phyloP scores from a whole-genome alignment of 2,797 vertebrate species.

The Macropus fuliginosus region DNA sequence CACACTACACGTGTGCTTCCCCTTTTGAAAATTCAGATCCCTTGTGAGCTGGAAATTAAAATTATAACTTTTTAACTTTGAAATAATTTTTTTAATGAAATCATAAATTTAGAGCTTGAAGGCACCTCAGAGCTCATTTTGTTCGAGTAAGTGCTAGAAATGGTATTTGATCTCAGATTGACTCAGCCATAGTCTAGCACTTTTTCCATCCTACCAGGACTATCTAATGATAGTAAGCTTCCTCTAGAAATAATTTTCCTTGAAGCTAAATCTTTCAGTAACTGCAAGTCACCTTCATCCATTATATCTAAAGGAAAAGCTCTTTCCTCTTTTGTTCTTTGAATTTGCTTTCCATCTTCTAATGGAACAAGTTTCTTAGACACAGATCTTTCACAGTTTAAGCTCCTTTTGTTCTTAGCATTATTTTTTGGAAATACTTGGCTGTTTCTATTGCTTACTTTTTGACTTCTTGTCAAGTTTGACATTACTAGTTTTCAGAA shows the following conservation, averaged over 20 bases:
- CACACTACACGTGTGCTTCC: background rate
- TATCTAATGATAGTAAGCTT: background rate
- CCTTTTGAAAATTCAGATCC: background rate
- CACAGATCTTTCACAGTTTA: conserved; percentile 88
- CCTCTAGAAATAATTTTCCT: conserved; percentile 63
- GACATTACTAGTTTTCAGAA: conserved; percentile 95
- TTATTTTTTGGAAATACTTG: conserved; percentile 92
- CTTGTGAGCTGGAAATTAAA: background rate
- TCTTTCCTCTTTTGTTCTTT: conserved; percentile 90
- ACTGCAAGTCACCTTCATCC: conserved; percentile 93
- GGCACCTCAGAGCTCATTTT: background rate
- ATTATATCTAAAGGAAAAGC: conserved; percentile 95
- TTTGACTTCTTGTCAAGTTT: conserved; percentile 97
- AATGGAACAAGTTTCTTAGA: conserved; percentile 86
- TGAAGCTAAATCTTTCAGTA: conserved; percentile 91
- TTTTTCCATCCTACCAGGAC: background rate
- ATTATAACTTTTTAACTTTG: background rate
- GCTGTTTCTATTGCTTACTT: conserved; percentile 92
- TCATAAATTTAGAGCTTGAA: background rate
- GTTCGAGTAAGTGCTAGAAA: no score
- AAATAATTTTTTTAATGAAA: background rate
- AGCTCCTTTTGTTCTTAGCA: conserved; percentile 94
- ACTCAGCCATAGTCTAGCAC: background rate
- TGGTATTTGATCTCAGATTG: background rate
- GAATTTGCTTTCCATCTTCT: conserved; percentile 88